These are phyloP conservation scores for Caenorhabditis afra DNA, from an alignment of 2,888 invertebrate species.

Conservation along the genomic window DNA sequence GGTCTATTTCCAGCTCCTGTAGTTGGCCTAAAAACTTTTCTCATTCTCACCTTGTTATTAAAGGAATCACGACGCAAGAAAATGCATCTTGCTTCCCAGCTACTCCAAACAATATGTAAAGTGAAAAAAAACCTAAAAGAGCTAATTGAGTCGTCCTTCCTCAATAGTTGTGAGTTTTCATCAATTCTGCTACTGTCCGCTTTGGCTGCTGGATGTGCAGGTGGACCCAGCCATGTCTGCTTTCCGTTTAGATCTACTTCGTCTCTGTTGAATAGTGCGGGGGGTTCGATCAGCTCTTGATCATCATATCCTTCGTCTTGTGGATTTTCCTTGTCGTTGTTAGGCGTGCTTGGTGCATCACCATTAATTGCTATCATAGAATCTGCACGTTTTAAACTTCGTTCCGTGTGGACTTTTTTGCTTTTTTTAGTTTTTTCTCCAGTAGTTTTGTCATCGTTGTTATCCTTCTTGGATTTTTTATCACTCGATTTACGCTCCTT, in stretches of 20 bases:
- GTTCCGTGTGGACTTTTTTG: slow-evolving; percentile 23
- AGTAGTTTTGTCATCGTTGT: not conserved
- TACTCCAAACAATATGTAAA: no score
- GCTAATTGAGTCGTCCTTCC: no score
- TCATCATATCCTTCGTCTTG: slow-evolving; percentile 48
- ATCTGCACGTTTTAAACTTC: slow-evolving; percentile 34
- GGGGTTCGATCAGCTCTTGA: not conserved
- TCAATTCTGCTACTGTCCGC: no score
- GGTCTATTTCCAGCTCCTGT: slow-evolving; percentile 36
- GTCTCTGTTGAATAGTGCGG: not conserved
- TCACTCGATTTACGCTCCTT: slow-evolving; percentile 31
- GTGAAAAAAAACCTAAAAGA: no score
- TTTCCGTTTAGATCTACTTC: slow-evolving; percentile 5
- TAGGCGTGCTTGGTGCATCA: slow-evolving; percentile 38
- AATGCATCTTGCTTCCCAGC: no score
- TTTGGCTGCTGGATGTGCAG: no score
- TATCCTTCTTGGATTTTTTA: slow-evolving; percentile 19
- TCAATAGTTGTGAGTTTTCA: no score
- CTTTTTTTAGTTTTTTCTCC: slow-evolving; percentile 33
- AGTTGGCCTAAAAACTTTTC: slow-evolving; percentile 20
- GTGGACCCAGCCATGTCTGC: no score
- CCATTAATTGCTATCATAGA: slow-evolving; percentile 60
- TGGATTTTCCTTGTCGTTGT: slow-evolving; percentile 10
- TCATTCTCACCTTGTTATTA: no score
- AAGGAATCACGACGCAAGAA: not conserved